These are phyloP conservation scores for Ornithoptera alexandrae DNA, from an alignment of 2,888 invertebrate species.

Conservation along the genomic window DNA sequence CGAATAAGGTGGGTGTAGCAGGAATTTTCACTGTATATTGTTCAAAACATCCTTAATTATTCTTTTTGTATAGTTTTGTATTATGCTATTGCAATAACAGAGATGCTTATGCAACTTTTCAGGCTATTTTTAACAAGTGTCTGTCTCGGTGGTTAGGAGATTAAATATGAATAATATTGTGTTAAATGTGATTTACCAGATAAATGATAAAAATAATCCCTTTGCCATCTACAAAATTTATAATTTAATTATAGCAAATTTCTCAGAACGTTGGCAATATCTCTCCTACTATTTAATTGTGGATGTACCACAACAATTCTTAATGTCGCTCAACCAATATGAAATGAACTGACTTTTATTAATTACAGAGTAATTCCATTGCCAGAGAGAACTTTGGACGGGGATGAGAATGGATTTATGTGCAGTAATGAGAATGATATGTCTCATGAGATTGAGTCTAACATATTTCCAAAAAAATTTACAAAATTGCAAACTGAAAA, in stretches of 20 bases:
- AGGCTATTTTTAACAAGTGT: too few species aligned
- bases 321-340: neutral
- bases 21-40: too few species aligned
- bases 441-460: neutral
- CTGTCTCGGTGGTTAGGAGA: too few species aligned
- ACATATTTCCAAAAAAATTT: neutral
- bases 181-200: neutral
- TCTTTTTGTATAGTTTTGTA: too few species aligned
- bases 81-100: too few species aligned
- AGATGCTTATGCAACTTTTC: too few species aligned
- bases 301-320: neutral
- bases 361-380: conserved; percentile 21
- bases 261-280: neutral
- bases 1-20: too few species aligned
- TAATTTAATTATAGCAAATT: neutral
- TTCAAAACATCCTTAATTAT: too few species aligned
- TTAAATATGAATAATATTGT: neutral
- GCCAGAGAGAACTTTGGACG: neutral
- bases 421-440: neutral
- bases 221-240: neutral
- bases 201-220: neutral
- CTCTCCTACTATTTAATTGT: neutral
- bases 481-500: neutral
- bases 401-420: neutral
- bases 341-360: neutral